Evolutionary conservation across 2,113 vertebrate genomes (phyloP).

Genomic region (Xiphophorus maculatus): DNA sequence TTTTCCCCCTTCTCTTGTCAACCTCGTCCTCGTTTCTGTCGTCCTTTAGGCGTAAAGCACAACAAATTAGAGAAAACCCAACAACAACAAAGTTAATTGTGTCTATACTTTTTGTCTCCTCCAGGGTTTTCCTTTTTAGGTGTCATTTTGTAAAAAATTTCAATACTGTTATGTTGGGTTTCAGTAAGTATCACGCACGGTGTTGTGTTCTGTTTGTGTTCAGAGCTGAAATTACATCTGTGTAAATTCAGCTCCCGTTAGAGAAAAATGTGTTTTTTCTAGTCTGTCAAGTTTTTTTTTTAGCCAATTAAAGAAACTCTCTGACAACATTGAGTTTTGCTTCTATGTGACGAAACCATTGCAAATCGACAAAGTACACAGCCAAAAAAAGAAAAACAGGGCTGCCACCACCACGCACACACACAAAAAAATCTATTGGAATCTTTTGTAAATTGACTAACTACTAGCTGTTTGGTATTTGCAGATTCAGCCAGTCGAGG

Average conservation of each 20-base stretch:
- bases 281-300: neutral
- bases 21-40: conserved; percentile 14
- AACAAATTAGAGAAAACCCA: neutral
- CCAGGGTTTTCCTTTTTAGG: neutral
- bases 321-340: neutral
- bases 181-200: neutral
- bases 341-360: neutral
- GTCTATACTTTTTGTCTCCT: no score
- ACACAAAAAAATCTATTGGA: no score
- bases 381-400: no score
- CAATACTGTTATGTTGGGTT: neutral
- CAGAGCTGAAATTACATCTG: no score
- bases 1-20: conserved; percentile 27
- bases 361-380: neutral
- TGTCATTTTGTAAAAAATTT: neutral
- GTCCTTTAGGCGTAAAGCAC: neutral
- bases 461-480: no score
- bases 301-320: neutral
- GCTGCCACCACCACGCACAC: no score
- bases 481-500: no score
- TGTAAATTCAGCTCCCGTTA: no score
- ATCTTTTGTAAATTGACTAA: no score
- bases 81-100: neutral
- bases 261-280: neutral
- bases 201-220: neutral